Evolutionary conservation across 1,140 invertebrate species (phyloP), one percentile per base, ranked within the genome.

Genomic region (Drosophila serrata): DNA sequence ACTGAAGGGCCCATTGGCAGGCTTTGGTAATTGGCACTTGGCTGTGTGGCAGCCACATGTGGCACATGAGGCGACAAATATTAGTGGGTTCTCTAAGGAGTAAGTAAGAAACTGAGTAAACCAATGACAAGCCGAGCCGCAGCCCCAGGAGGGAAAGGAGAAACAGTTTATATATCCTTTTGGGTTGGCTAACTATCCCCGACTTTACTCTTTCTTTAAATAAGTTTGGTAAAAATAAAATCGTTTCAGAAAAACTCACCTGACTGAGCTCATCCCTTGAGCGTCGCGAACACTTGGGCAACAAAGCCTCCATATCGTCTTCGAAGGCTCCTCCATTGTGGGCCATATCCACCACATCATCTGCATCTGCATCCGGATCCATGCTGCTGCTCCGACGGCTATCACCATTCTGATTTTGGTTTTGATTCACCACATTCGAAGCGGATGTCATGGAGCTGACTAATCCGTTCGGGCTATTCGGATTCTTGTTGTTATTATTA

Each of bases 221-320:
- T n/a, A n/a, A 39, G 1, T 43, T 45, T 11, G n/a, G 9, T 13
- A 45, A n/a, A n/a, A n/a, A 27, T 24, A 13, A n/a, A 15, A 24
- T 4, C 7, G 12, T 12, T 15, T 4, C 3, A 6, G 13, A 46
- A 27, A 31, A 35, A 15, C 33, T 90, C 65, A 92, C 92, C 91
- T 92, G 92, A 91, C 92, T 93, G 55, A 93, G 88, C 76, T 93
- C 92, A 91, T 93, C 92, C 57, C 92, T 68, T 13, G 88, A 92
- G 48, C 85, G 82, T 8, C 90, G 90, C 43, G 86, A 65, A 59
- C 85, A 91, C 59, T 90, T 91, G 60, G 92, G 92, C 79, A 93
- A 15, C 46, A 93, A 63, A 0, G 92, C 92, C 67, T 92, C 77
- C 87, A 92, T 91, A 37, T 93, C 92, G 62, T 93, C 92, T 57